Percentiles rank a stretch among this genome's conserved stretches.
These are phyloP conservation scores for Zoroaster sp. DNA, from an alignment of 53 echinoderm and acorn worm species.

Conservation along the genomic window DNA sequence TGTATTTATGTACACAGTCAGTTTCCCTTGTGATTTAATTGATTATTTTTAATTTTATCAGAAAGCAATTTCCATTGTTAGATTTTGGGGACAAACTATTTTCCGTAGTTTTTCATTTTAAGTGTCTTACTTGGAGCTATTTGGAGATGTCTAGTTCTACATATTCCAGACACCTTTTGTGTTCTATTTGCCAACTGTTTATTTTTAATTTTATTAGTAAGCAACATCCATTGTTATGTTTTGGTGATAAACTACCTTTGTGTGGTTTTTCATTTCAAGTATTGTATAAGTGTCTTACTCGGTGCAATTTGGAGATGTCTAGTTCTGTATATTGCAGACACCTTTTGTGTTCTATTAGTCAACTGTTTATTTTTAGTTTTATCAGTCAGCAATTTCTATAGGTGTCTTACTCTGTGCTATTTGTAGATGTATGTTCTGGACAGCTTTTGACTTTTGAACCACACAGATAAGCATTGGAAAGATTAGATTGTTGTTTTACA, in stretches of 20 bases:
- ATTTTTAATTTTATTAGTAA: not conserved
- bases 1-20: too few species aligned
- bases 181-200: not conserved
- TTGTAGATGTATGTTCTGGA: not conserved
- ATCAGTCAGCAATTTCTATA: not conserved
- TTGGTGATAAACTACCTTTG: too few species aligned
- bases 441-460: not conserved
- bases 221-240: not conserved
- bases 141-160: not conserved
- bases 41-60: not conserved
- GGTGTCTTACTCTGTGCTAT: not conserved
- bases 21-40: too few species aligned
- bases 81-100: too few species aligned
- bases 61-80: not conserved
- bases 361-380: constrained; percentile 2
- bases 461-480: not conserved
- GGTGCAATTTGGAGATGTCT: not conserved
- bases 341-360: not conserved
- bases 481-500: not conserved
- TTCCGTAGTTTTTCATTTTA: too few species aligned
- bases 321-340: not conserved
- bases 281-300: not conserved
- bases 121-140: not conserved
- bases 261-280: not conserved
- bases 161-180: not conserved